A percentile compares a stretch with the other conserved stretches of the same genome.
phyloP scores from a whole-genome alignment of 2,113 vertebrate genomes.

The Pelvicachromis taeniatus region DNA sequence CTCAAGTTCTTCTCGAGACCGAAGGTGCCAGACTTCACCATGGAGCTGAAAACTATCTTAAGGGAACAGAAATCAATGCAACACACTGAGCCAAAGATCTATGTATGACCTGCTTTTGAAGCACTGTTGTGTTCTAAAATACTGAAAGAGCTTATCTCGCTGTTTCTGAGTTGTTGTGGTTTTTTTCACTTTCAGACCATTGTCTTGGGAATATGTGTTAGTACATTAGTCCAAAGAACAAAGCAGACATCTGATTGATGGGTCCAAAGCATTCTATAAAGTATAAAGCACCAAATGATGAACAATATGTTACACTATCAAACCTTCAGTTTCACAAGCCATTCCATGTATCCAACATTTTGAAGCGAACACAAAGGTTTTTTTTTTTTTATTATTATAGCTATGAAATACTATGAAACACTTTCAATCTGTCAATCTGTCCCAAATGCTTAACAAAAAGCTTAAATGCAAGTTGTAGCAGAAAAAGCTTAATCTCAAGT shows the following conservation, averaged over 20 bases:
- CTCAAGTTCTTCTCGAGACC: not conserved
- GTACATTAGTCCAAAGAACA: constrained; percentile 21
- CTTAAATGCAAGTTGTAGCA: not conserved
- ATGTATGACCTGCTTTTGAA: constrained; percentile 33
- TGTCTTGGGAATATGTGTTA: constrained; percentile 14
- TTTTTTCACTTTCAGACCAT: not conserved
- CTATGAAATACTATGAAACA: not conserved
- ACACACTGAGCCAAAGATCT: constrained; percentile 23
- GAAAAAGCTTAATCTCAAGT: not conserved
- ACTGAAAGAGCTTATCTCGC: not conserved
- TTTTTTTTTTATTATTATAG: not conserved
- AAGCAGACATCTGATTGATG: constrained; percentile 16
- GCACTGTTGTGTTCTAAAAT: constrained; percentile 5
- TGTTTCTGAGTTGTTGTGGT: not conserved
- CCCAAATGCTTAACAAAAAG: not conserved
- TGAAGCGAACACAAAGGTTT: not conserved
- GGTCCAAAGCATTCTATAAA: not conserved
- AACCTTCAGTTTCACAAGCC: not conserved
- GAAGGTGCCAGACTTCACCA: not conserved
- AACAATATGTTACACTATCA: not conserved
- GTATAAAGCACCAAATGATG: not conserved
- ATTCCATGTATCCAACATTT: not conserved
- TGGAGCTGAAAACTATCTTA: constrained; percentile 17
- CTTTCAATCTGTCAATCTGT: not conserved
- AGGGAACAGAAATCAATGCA: constrained; percentile 42